Percentiles rank a stretch among this genome's conserved stretches.
Conservation (phyloP, 2,113 vertebrate species). For the Ramphastos sulfuratus region DNA sequence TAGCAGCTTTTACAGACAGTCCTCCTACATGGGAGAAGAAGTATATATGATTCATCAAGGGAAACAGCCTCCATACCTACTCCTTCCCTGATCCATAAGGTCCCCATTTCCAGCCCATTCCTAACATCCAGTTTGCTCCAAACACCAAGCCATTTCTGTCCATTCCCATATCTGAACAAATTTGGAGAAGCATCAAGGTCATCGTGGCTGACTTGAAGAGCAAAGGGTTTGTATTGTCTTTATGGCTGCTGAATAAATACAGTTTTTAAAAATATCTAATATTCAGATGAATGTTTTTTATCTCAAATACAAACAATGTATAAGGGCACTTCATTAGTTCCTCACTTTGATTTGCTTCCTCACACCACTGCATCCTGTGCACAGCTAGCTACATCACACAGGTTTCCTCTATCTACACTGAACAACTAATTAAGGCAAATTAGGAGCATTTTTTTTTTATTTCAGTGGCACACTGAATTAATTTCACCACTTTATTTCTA, state of each 20-base stretch:
- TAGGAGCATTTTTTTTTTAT: background rate
- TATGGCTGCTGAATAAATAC: background rate
- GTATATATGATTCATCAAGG: background rate
- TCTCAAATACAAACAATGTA: background rate
- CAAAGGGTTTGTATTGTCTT: background rate
- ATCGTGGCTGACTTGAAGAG: background rate
- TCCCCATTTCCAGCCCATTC: background rate
- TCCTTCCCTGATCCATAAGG: background rate
- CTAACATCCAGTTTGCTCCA: background rate
- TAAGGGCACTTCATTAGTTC: background rate
- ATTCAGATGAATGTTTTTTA: background rate
- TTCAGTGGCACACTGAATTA: background rate
- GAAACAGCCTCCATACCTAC: background rate
- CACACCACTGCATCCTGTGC: background rate
- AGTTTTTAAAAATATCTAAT: background rate
- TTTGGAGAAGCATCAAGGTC: background rate
- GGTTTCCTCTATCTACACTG: background rate
- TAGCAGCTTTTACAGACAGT: conserved; percentile 32
- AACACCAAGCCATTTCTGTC: background rate
- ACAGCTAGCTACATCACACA: background rate
- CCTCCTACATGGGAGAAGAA: background rate
- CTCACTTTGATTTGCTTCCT: background rate
- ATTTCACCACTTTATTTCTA: background rate
- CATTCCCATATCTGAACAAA: background rate
- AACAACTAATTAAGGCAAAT: background rate